These are phyloP conservation scores for Aphelocoma coerulescens DNA, from an alignment of 2,113 vertebrate genomes.

Conservation along the genomic window DNA sequence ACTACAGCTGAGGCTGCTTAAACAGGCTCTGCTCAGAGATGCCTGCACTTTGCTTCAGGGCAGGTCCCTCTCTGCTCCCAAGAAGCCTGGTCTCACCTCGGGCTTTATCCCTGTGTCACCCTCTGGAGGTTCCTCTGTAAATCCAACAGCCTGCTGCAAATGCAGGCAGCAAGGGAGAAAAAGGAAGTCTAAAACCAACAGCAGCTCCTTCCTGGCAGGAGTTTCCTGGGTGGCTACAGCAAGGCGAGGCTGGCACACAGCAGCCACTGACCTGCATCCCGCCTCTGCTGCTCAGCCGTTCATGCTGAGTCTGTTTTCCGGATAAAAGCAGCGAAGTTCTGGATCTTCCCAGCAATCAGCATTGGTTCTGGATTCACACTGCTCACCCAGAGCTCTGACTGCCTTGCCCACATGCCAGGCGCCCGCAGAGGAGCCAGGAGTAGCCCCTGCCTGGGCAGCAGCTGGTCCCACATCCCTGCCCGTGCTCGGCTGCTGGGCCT, in stretches of 20 bases:
- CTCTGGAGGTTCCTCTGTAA: not conserved
- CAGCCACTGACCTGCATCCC: not conserved
- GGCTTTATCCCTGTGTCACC: not conserved
- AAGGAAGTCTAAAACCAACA: not conserved
- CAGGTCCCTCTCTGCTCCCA: not conserved
- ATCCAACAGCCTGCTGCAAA: not conserved
- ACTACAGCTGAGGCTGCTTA: not conserved
- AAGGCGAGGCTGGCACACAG: accelerated
- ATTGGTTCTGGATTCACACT: accelerated
- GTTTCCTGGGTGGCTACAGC: accelerated
- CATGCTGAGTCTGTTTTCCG: accelerated
- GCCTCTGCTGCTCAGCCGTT: not conserved
- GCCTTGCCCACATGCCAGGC: accelerated
- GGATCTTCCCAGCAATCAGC: not conserved
- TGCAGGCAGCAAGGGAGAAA: accelerated
- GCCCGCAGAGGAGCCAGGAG: accelerated
- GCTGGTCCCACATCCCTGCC: not conserved
- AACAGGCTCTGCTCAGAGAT: not conserved
- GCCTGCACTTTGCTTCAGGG: not conserved
- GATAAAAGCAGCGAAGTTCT: accelerated
- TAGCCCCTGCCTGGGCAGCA: not conserved
- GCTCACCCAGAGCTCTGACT: not conserved
- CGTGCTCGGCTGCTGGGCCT: accelerated
- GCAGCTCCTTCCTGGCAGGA: not conserved
- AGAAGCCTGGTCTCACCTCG: not conserved